These are phyloP conservation scores for Amphilophus citrinellus DNA, from an alignment of 2,113 vertebrate species.

Conservation along the genomic window DNA sequence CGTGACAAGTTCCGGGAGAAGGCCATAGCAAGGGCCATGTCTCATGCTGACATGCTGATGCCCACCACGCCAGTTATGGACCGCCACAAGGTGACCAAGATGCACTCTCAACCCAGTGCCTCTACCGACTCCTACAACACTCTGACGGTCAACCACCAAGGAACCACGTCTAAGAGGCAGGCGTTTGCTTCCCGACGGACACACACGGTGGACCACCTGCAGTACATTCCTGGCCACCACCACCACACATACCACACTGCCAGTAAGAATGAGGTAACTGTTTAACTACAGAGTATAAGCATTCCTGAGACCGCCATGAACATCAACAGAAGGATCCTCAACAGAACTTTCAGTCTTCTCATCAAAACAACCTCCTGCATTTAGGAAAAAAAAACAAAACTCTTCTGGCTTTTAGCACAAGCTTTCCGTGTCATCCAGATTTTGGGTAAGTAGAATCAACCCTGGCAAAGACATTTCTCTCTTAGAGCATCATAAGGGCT, in stretches of 20 bases:
- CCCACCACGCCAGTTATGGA: slow-evolving; percentile 91
- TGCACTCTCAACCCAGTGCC: slow-evolving; percentile 96
- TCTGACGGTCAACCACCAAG: slow-evolving; percentile 86
- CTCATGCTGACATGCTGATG: slow-evolving; percentile 95
- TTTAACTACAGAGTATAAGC: slow-evolving; percentile 78
- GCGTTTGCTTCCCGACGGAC: slow-evolving; percentile 95
- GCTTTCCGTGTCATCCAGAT: slow-evolving; percentile 69
- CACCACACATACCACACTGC: slow-evolving; percentile 91
- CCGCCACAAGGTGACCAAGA: slow-evolving; percentile 95
- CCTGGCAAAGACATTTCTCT: slow-evolving; percentile 61
- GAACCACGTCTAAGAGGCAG: slow-evolving; percentile 90
- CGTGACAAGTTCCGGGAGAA: slow-evolving; percentile 92
- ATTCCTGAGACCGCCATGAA: slow-evolving; percentile 12
- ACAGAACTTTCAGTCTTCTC: slow-evolving; percentile 30
- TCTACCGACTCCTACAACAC: slow-evolving; percentile 94
- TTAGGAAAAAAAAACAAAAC: slow-evolving; percentile 23
- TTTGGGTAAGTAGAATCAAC: slow-evolving; percentile 43
- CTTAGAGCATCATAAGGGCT: slow-evolving; percentile 84
- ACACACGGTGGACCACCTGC: slow-evolving; percentile 97
- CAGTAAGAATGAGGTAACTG: slow-evolving; percentile 99
- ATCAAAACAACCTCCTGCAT: slow-evolving; percentile 41
- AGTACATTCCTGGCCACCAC: slow-evolving; percentile 93
- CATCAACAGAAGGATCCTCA: slow-evolving; percentile 5
- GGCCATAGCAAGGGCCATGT: slow-evolving; percentile 92
- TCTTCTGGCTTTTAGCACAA: slow-evolving; percentile 73